phyloP scores from a whole-genome alignment of 1,140 invertebrate species.

The Orchestia grillus region DNA sequence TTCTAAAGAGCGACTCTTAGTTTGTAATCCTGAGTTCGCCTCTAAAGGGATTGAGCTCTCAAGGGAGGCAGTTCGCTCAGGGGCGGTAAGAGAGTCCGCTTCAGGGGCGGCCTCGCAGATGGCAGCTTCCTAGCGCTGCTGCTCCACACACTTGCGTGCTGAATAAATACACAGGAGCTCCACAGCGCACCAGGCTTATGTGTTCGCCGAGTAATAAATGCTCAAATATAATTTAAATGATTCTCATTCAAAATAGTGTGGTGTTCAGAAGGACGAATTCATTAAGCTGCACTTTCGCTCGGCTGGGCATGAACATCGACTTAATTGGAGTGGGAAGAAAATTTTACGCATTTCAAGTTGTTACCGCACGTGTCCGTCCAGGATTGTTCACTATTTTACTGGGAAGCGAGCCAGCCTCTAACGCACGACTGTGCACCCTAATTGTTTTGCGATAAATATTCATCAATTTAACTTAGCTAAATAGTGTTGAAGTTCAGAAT shows the following conservation, averaged over 20 bases:
- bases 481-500: background rate
- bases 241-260: background rate
- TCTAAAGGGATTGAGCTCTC: constrained; percentile 54
- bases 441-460: background rate
- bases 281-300: background rate
- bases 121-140: background rate
- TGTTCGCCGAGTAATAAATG: background rate
- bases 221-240: background rate
- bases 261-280: background rate
- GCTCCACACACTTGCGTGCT: background rate
- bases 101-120: background rate
- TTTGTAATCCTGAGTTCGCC: constrained; percentile 43
- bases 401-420: background rate
- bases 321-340: background rate
- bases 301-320: background rate
- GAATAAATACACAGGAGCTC: background rate
- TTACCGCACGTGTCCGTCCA: background rate
- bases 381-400: background rate
- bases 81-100: constrained; percentile 4
- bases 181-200: background rate
- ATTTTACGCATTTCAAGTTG: background rate
- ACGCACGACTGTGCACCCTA: background rate
- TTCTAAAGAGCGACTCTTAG: constrained; percentile 55
- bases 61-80: constrained; percentile 24
- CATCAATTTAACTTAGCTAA: background rate